A percentile compares a stretch with the other conserved stretches of the same genome.
phyloP scores from a whole-genome alignment of 2,113 vertebrate species.

The Caranx melampygus region DNA sequence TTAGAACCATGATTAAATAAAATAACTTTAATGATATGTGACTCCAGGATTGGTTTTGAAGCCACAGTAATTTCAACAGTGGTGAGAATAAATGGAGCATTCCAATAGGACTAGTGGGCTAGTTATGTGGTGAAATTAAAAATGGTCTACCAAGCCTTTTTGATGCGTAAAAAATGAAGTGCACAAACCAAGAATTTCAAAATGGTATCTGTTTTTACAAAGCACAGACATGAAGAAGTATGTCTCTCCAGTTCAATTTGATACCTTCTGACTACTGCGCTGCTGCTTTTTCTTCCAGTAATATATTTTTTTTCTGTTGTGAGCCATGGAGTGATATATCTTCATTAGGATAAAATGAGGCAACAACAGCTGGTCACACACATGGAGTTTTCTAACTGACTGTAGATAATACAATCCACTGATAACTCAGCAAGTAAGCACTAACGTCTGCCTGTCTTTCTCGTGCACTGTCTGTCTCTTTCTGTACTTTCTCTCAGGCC shows the following conservation, averaged over 20 bases:
- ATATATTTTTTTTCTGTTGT: conserved; percentile 9
- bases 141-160: neutral
- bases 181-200: neutral
- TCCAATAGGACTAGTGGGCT: neutral
- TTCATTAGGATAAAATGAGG: conserved; percentile 68
- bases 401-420: conserved; percentile 55
- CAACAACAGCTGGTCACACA: conserved; percentile 63
- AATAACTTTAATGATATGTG: too few species aligned
- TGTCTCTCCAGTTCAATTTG: neutral
- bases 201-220: neutral
- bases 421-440: conserved; percentile 62
- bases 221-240: neutral
- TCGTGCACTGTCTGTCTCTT: conserved; percentile 22
- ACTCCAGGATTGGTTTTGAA: too few species aligned
- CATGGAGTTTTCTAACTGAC: conserved; percentile 46
- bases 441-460: neutral
- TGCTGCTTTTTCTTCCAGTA: neutral
- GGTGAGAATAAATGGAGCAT: neutral
- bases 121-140: neutral
- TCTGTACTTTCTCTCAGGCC: conserved; percentile 47
- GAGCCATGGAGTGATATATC: conserved; percentile 21
- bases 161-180: neutral
- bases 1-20: conserved; percentile 2
- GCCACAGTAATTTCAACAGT: neutral
- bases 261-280: neutral